phyloP scores from a whole-genome alignment of 2,797 vertebrate species.

The Diplodus sargus region DNA sequence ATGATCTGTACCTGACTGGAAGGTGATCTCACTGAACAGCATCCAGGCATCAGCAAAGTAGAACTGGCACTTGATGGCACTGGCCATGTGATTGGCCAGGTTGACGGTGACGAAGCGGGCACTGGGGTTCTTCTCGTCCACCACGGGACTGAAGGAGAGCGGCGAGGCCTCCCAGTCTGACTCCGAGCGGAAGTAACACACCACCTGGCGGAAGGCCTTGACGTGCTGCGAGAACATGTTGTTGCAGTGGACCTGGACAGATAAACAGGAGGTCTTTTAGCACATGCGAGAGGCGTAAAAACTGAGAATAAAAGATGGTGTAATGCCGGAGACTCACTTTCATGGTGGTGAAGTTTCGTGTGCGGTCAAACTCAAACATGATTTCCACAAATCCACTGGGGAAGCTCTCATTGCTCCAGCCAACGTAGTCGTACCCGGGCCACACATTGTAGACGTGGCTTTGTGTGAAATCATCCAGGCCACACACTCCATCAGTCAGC shows the following conservation, averaged over 20 bases:
- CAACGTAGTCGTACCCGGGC: slow-evolving; percentile 97
- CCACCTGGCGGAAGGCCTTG: slow-evolving; percentile 94
- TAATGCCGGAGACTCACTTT: slow-evolving; percentile 84
- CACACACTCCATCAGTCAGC: slow-evolving; percentile 94
- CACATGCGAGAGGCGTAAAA: not conserved
- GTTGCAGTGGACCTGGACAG: slow-evolving; percentile 94
- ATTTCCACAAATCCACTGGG: slow-evolving; percentile 92
- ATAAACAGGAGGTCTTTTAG: not conserved
- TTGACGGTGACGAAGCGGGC: slow-evolving; percentile 94
- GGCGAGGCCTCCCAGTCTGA: slow-evolving; percentile 91
- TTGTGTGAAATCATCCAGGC: slow-evolving; percentile 93
- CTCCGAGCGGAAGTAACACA: slow-evolving; percentile 94
- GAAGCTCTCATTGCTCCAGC: slow-evolving; percentile 95
- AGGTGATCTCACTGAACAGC: slow-evolving; percentile 99
- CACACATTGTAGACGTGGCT: slow-evolving; percentile 94
- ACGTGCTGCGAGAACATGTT: slow-evolving; percentile 94
- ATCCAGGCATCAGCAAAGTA: slow-evolving; percentile 97
- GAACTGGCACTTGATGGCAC: slow-evolving; percentile 96
- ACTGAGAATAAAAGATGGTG: not conserved
- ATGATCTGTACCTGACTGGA: slow-evolving; percentile 91
- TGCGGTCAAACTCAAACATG: slow-evolving; percentile 96
- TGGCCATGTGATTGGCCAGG: slow-evolving; percentile 96
- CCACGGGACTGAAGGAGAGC: slow-evolving; percentile 87
- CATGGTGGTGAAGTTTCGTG: slow-evolving; percentile 97
- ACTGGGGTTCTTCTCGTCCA: slow-evolving; percentile 92